phyloP scores from a whole-genome alignment of 2,797 vertebrate genomes.

The Oreochromis grahami region DNA sequence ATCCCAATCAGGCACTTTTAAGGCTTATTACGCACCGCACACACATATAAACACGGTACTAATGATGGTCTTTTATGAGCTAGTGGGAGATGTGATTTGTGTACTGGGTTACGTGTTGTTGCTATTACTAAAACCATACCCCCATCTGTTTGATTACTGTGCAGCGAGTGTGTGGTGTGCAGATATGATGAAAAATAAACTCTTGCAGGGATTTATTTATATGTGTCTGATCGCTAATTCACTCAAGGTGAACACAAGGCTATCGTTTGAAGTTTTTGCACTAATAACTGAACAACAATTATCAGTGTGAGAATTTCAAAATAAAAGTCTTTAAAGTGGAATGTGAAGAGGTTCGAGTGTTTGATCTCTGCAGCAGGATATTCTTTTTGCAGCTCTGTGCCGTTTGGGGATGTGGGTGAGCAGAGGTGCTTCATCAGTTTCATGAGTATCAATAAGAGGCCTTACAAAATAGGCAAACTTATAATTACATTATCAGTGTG shows the following conservation, averaged over 20 bases:
- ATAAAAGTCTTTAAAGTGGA: neutral
- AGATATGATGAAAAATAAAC: neutral
- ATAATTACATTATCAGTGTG: neutral
- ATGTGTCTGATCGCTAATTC: neutral
- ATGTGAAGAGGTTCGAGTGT: neutral
- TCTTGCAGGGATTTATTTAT: neutral
- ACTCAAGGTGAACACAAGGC: neutral
- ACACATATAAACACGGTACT: neutral
- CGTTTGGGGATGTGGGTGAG: slow-evolving; percentile 38
- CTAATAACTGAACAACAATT: neutral
- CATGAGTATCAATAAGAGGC: slow-evolving; percentile 20
- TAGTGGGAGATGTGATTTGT: slow-evolving; percentile 45
- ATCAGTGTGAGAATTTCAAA: neutral
- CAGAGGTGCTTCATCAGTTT: slow-evolving; percentile 48
- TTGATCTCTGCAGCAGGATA: neutral
- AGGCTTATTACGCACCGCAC: slow-evolving; percentile 43
- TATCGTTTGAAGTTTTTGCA: neutral
- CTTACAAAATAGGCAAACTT: slow-evolving; percentile 1
- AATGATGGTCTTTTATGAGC: slow-evolving; percentile 49
- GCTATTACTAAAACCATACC: neutral
- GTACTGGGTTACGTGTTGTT: slow-evolving; percentile 18
- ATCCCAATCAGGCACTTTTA: slow-evolving; percentile 35
- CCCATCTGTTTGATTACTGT: slow-evolving; percentile 10
- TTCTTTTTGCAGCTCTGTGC: slow-evolving; percentile 6
- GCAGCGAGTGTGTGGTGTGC: neutral